Evolutionary conservation across 1,140 invertebrate genomes (phyloP), one percentile per base, ranked within the genome.

Genomic region (Euwallacea similis): DNA sequence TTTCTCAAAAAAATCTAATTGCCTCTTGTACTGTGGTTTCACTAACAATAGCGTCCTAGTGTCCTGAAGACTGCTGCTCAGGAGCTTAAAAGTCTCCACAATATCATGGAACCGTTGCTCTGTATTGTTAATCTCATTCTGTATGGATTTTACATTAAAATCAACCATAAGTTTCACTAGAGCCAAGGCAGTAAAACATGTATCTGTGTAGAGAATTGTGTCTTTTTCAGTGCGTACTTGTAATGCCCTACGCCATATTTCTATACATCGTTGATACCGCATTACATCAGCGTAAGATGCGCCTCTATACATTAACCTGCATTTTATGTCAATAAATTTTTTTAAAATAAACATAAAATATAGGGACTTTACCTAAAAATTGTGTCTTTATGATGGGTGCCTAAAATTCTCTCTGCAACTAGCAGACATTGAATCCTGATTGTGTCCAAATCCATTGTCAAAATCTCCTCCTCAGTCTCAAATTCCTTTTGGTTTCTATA

Each of bases 261-360:
- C 90, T 69, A 95, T 92, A 80, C 93, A 95, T 62, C 90, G 85
- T 78, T 94, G 91, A 82, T 93, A 92, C 71, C 91, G 88, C 69
- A 93, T 82, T 15, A 91, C 88, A 81, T 96, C 94, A 0, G 92
- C 93, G 83, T 94, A 96, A 0, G 92, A 88, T 6, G 94, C 94
- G 47, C 94, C 94, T 67, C 93, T 83, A 77, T 86, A 82, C 81
- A 82, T 82, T 70, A 82, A 75, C 59, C 81, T 79, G 42, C 41
- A 69, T 59, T 42, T 15, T 50, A 13, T 33, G 46, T 50, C 6
- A 50, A 50, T 50, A 50, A 50, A 50, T 2, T 11, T 13, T 33
- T 33, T 2, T 2, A 50, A 50, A 50, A 2, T 50, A 2, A 50
- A 2, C 46, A 50, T 3, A 0, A 50, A 11, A 11, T 0, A 2